These are phyloP conservation scores for Anthopleura xanthogrammica DNA, from an alignment of 92 coral and sea anemone genomes.

Conservation along the genomic window DNA sequence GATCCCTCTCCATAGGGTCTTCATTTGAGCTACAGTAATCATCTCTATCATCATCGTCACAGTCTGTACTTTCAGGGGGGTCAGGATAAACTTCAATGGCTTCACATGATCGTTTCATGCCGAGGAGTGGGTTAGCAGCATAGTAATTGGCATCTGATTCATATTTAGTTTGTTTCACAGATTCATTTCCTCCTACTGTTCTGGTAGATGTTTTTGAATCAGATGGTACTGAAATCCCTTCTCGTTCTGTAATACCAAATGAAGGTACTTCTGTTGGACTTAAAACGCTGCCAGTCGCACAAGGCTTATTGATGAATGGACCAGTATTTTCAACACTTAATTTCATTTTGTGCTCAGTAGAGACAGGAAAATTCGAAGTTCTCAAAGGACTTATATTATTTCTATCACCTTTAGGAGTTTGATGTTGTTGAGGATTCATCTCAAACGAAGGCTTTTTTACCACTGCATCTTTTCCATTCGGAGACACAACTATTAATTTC, in stretches of 20 bases:
- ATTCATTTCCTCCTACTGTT: constrained; percentile 23
- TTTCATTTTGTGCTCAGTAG: constrained; percentile 18
- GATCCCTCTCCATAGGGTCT: constrained; percentile 40
- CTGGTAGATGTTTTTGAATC: constrained; percentile 29
- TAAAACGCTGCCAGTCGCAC: constrained; percentile 6
- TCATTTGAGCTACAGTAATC: constrained; percentile 45
- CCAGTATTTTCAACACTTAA: constrained; percentile 12
- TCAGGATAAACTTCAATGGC: constrained; percentile 80
- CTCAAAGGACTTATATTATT: constrained; percentile 21
- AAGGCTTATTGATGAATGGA: background rate
- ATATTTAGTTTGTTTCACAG: constrained; percentile 53
- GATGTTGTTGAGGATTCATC: constrained; percentile 3
- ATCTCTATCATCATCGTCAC: constrained; percentile 32
- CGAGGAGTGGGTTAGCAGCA: constrained; percentile 78
- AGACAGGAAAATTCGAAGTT: constrained; percentile 18
- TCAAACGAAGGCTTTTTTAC: background rate
- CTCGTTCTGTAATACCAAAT: background rate
- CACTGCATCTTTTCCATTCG: background rate
- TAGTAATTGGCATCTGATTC: constrained; percentile 56
- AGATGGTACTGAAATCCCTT: background rate
- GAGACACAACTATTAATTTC: background rate
- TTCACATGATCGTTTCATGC: constrained; percentile 91
- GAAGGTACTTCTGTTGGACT: background rate
- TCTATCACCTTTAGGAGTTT: background rate
- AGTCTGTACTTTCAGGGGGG: constrained; percentile 35